Evolutionary conservation across 2,888 invertebrate genomes (phyloP), one percentile per base, ranked within the genome.

Genomic region (Drosophila neutralis): DNA sequence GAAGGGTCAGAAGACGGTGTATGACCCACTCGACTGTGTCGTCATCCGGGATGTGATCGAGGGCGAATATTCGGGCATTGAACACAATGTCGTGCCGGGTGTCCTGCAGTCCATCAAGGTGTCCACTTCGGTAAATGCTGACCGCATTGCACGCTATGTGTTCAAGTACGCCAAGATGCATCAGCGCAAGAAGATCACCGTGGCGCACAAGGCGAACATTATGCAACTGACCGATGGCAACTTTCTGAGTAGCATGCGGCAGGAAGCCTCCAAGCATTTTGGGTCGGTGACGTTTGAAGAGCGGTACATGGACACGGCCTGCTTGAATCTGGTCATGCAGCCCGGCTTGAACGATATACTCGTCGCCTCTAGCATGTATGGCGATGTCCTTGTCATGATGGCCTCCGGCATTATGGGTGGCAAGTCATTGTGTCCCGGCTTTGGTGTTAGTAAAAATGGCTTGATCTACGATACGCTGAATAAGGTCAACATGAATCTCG

Each of bases 181-280:
- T 93, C 95, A 96, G 75, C 95, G 98, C 38, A 97, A 97, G 94
- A 98, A 97, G 94, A 98, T 99, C 18, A 99, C 99, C 18, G 98
- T 98, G 49, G 98, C 99, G 2, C 99, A 99, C 94, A 99, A 99
- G 94, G 99, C 99, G 0, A 99, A 99, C 92, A 99, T 99, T 90
- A 99, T 99, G 99, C 98, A 98, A 92, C 94, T 99, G 15, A 98
- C 98, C 10, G 99, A 99, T 93, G 99, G 99, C 0, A 94, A 98
- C 62, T 99, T 99, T 92, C 94, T 99, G 7, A 29, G 51, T 73
- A 95, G 95, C 87, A 96, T 97, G 78, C 98, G 98, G 90, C 95
- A 96, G 89, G 96, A 96, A 95, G 96, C 97, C 92, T 95, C 97
- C 0, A 95, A 96, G 83, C 94, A 97, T 31, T 98, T 97, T 98